Evolutionary conservation across 2,888 invertebrate species (phyloP).

Genomic region (Calliphora vomitoria): DNA sequence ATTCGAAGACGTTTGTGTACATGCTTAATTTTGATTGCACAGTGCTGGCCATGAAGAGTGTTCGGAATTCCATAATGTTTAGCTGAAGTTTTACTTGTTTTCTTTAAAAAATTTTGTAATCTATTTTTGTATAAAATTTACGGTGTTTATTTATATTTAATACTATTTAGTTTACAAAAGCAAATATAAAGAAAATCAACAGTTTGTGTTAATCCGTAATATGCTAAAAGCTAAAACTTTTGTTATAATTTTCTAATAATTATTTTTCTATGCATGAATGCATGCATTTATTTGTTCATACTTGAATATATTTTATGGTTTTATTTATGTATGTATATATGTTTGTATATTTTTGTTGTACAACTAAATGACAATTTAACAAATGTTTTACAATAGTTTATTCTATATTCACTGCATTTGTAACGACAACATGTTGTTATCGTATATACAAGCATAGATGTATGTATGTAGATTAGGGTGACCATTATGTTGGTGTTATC

Average conservation of each 20-base stretch:
- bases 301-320: conserved; percentile 36
- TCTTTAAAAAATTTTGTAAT: too few species aligned
- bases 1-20: too few species aligned
- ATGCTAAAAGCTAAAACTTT: neutral
- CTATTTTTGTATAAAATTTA: too few species aligned
- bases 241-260: conserved; percentile 11
- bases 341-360: too few species aligned
- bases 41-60: too few species aligned
- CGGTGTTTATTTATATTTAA: too few species aligned
- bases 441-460: conserved; percentile 15
- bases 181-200: neutral
- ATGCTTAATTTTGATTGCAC: too few species aligned
- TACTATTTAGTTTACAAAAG: neutral
- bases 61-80: too few species aligned
- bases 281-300: conserved; percentile 35
- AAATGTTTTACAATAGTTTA: conserved; percentile 61
- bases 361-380: conserved; percentile 56
- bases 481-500: too few species aligned
- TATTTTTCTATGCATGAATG: conserved; percentile 2
- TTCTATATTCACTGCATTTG: conserved; percentile 59
- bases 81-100: too few species aligned
- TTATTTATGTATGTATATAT: too few species aligned
- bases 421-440: conserved; percentile 56
- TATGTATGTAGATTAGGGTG: too few species aligned
- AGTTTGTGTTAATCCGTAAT: neutral